Evolutionary conservation across 2,888 invertebrate genomes (phyloP).

Genomic region (Hoplodrina ambigua): DNA sequence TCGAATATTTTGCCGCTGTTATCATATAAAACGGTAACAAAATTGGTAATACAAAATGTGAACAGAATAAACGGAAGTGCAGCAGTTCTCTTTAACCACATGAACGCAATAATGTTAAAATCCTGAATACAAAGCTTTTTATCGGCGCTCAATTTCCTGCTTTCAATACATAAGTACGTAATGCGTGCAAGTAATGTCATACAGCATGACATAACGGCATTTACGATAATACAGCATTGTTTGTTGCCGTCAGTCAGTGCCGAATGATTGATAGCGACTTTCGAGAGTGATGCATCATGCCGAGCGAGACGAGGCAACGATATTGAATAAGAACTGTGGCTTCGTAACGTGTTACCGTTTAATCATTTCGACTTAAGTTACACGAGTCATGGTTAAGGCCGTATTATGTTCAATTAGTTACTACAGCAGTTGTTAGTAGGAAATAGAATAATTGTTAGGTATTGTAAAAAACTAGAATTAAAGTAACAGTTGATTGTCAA

Average conservation of each 20-base stretch:
- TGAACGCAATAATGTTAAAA: constrained; percentile 17
- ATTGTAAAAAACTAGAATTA: constrained; percentile 36
- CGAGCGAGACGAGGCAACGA: constrained; percentile 30
- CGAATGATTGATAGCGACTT: constrained; percentile 69
- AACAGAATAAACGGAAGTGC: constrained; percentile 31
- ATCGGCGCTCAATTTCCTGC: constrained; percentile 51
- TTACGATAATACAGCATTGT: constrained; percentile 68
- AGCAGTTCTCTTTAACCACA: constrained; percentile 20
- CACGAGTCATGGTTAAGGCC: constrained; percentile 38
- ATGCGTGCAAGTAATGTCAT: constrained; percentile 54
- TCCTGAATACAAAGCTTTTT: constrained; percentile 32
- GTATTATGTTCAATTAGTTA: constrained; percentile 26
- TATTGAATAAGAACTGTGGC: constrained; percentile 59
- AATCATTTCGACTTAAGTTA: constrained; percentile 27
- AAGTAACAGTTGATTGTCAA: constrained; percentile 54
- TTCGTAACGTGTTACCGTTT: constrained; percentile 38
- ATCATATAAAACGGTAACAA: constrained; percentile 30
- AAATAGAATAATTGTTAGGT: constrained; percentile 37
- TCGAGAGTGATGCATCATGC: constrained; percentile 64
- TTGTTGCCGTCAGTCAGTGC: constrained; percentile 55
- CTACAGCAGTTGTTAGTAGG: constrained; percentile 12
- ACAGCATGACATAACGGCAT: constrained; percentile 65
- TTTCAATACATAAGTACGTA: constrained; percentile 51
- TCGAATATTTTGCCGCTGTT: constrained; percentile 25
- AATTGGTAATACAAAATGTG: constrained; percentile 12